Base-by-base conservation (phyloP, 2,888 invertebrate species). In the Octodonta nipae region DNA sequence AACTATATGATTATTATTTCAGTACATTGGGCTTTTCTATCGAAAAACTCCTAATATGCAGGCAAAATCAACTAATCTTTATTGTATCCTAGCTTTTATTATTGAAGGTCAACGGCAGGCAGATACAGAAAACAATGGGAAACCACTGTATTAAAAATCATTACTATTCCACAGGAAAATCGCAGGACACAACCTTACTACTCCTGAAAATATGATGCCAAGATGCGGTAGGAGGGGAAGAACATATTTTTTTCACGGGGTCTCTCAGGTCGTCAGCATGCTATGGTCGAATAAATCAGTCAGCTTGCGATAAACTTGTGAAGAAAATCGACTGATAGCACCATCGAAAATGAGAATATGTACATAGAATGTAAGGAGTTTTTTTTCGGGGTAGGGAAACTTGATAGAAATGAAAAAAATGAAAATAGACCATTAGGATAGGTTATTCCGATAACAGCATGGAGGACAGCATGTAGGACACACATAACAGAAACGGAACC, bases 231-330 rank as follows among this genome's bases (percentile, higher is more conserved):
- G 20, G 20, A 20, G 7, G n/a, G 20, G n/a, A 20, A n/a, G n/a
- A 20, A 20, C n/a, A 20, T 20, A 20, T 20, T 20, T 20, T 20
- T 20, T 7, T 20, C 20, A 20, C 20, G 20, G n/a, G 20, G 20
- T n/a, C 20, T 20, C 20, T 20, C 20, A n/a, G 20, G 20, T 20
- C 20, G 20, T 20, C n/a, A 20, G n/a, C 20, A 20, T 20, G n/a
- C n/a, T n/a, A n/a, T n/a, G n/a, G n/a, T n/a, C n/a, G n/a, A n/a
- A n/a, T n/a, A n/a, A n/a, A n/a, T n/a, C n/a, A n/a, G n/a, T n/a
- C n/a, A n/a, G n/a, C n/a, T n/a, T n/a, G 20, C 20, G 20, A 20
- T 7, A 20, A 20, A 6, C 20, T 20, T 7, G 20, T 20, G 20
- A 20, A 7, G 20, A 20, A 20, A 20, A 20, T 7, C 6, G n/a